Base-by-base conservation (phyloP, 2,113 vertebrate genomes). In the Oenanthe melanoleuca region DNA sequence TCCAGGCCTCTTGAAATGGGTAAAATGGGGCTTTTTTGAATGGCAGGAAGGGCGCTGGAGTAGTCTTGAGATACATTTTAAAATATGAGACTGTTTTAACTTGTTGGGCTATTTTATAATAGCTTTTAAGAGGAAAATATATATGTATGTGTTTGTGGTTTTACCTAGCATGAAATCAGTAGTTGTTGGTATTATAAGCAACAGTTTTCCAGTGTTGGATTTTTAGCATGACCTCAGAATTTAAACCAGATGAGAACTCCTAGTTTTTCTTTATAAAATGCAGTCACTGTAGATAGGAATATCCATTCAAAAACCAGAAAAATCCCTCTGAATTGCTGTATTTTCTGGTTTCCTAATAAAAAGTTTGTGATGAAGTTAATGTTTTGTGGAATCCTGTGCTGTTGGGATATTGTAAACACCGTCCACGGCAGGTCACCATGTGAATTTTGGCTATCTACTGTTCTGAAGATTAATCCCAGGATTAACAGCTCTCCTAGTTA, bases 1-100 rank as follows among this genome's bases (percentile, higher is more conserved):
- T 93, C 64, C 92, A 93, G 93, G 95, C 95, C 86, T 49, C 85
- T 56, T 40, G 69, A 64, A 91, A 71, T 94, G 85, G 80, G 93
- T 92, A 80, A 89, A 92, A 95, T 59, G 72, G 57, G 34, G 31
- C 57, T 74, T 78, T 53, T 86, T 80, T 90, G 90, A 92, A 59
- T 86, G 80, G 44, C 78, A 78, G 56, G 73, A 91, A 60, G 55
- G 83, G 38, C 7, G 0, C 71, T 77, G 67, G 23, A 93, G 56
- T 71, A 28, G 60, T 94, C 69, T 75, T 20, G 49, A 93, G 73
- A 47, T 80, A 34, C 2, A 5, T 80, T 92, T 88, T 74, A 23
- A 75, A 93, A 83, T 86, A 34, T 8, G 29, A 64, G 65, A 71
- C 7, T 5, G 1, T 42, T 66, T 89, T 80, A 93, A 96, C 69